Percentiles rank a stretch among this genome's conserved stretches.
These are phyloP conservation scores for Nyctibius grandis DNA, from an alignment of 2,797 vertebrate species.

Conservation along the genomic window DNA sequence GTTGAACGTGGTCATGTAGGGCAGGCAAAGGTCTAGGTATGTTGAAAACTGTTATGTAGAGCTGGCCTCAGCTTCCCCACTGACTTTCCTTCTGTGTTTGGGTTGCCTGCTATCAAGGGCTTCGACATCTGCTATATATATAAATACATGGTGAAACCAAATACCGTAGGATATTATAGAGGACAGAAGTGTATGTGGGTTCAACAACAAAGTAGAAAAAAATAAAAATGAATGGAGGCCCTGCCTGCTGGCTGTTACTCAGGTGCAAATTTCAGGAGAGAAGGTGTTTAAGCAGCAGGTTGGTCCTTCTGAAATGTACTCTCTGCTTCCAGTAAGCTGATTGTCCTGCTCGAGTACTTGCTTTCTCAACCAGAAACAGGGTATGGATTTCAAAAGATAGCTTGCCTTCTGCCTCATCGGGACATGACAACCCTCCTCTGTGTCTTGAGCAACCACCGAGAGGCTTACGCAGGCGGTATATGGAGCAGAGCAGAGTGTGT, in stretches of 20 bases:
- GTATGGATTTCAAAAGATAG: background rate
- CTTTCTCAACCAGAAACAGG: background rate
- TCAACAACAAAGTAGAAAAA: background rate
- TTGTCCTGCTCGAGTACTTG: background rate
- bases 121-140: rapidly evolving
- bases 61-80: background rate
- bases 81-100: background rate
- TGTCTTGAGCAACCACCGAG: background rate
- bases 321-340: background rate
- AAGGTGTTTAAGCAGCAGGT: background rate
- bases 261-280: background rate
- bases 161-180: rapidly evolving
- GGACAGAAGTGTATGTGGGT: background rate
- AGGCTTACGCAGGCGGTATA: background rate
- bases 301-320: background rate
- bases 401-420: background rate
- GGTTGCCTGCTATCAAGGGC: background rate
- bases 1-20: background rate
- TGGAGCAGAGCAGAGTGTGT: background rate
- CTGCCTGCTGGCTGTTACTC: background rate
- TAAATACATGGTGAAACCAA: background rate
- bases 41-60: rapidly evolving
- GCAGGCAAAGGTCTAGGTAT: background rate
- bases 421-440: background rate
- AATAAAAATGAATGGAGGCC: background rate